Evolutionary conservation across 1,140 invertebrate species (phyloP).

Genomic region (Dendrolimus kikuchii): DNA sequence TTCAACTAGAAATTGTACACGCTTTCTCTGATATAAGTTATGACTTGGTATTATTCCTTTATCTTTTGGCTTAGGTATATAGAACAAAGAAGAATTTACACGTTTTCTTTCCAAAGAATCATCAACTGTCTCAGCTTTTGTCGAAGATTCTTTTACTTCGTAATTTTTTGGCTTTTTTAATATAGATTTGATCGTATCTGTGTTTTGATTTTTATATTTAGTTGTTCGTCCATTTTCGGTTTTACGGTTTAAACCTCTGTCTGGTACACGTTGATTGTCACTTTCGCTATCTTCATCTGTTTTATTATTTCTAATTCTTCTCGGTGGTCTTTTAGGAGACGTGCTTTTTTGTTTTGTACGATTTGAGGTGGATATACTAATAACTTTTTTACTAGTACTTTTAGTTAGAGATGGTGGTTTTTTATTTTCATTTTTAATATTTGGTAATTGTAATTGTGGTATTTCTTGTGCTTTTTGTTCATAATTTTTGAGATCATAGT

Average conservation of each 20-base stretch:
- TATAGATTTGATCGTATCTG: constrained; percentile 76
- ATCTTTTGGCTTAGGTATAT: constrained; percentile 75
- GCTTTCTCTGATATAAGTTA: constrained; percentile 67
- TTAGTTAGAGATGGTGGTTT: constrained; percentile 46
- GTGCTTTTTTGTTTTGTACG: constrained; percentile 61
- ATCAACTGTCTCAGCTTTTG: constrained; percentile 40
- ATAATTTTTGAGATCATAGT: constrained; percentile 64
- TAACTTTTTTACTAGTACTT: constrained; percentile 45
- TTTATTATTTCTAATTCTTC: constrained; percentile 51
- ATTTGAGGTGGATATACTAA: constrained; percentile 36
- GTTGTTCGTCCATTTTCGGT: constrained; percentile 21
- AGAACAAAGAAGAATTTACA: constrained; percentile 75
- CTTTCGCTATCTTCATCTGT: constrained; percentile 65
- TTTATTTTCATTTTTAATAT: constrained; percentile 59
- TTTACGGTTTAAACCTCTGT: constrained; percentile 45
- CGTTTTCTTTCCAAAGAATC: constrained; percentile 47
- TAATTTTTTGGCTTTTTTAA: constrained; percentile 76
- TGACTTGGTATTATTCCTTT: constrained; percentile 34
- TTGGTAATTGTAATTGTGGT: constrained; percentile 51
- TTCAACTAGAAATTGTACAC: constrained; percentile 76
- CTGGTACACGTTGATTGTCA: constrained; percentile 54
- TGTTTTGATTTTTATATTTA: constrained; percentile 51
- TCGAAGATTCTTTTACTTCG: constrained; percentile 27
- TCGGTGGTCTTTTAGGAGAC: constrained; percentile 61
- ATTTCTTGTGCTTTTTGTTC: constrained; percentile 50